phyloP scores from a whole-genome alignment of 2,113 vertebrate species.

The Neolamprologus variostigma region DNA sequence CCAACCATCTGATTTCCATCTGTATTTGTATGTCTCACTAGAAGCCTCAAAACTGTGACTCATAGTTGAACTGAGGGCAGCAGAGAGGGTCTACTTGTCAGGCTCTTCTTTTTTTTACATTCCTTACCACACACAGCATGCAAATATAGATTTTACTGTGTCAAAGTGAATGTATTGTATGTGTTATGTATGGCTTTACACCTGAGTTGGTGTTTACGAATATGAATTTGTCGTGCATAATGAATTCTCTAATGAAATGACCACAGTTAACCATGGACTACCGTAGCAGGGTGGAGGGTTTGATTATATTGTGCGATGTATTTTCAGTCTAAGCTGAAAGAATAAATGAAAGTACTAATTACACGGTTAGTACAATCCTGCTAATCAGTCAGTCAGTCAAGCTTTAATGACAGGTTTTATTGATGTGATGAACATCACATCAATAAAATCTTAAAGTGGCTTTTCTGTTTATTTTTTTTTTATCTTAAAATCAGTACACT shows the following conservation, averaged over 20 bases:
- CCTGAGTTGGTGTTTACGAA: neutral
- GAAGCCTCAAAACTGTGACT: constrained; percentile 36
- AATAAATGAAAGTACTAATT: neutral
- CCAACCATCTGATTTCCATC: constrained; percentile 29
- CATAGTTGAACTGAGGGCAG: constrained; percentile 52
- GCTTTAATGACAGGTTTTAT: neutral
- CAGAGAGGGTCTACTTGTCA: constrained; percentile 30
- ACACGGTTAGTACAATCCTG: neutral
- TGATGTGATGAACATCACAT: neutral
- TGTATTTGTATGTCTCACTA: constrained; percentile 20
- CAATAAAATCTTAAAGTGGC: neutral
- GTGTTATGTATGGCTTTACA: neutral
- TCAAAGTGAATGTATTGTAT: neutral
- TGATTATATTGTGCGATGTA: neutral
- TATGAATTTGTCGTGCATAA: neutral
- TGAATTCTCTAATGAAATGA: neutral
- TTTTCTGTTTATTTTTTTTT: neutral
- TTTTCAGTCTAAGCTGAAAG: neutral
- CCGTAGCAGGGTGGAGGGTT: neutral
- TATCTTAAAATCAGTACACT: neutral
- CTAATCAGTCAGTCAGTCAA: neutral
- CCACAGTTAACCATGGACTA: neutral
- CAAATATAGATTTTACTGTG: neutral
- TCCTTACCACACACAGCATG: neutral
- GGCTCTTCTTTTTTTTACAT: constrained; percentile 6